phyloP scores from a whole-genome alignment of 2,888 invertebrate species.

The Selenia dentaria region DNA sequence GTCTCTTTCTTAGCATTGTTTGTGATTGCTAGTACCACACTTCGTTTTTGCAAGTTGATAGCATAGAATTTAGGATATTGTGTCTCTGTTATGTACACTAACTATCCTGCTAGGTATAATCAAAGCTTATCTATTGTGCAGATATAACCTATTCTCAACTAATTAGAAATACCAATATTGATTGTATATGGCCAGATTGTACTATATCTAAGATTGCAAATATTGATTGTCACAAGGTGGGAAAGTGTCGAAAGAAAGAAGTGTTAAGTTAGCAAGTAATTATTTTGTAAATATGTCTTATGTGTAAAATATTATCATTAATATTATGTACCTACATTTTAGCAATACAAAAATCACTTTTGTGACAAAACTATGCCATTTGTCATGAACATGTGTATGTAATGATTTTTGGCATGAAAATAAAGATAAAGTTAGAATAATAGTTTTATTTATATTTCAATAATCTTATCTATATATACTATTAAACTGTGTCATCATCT shows the following conservation, averaged over 20 bases:
- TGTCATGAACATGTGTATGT: conserved; percentile 32
- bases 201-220: conserved; percentile 5
- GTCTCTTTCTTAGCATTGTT: no score
- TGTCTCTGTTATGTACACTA: conserved; percentile 19
- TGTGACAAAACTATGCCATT: conserved; percentile 41
- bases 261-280: conserved; percentile 6
- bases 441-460: conserved; percentile 18
- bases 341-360: conserved; percentile 18
- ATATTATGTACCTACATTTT: conserved; percentile 5
- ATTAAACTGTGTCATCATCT: conserved; percentile 42
- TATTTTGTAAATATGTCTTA: conserved; percentile 18
- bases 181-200: neutral
- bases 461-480: conserved; percentile 3
- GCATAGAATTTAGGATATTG: no score
- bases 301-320: conserved; percentile 18
- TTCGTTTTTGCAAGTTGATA: no score
- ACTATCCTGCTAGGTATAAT: conserved; percentile 9
- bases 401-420: conserved; percentile 50
- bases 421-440: conserved; percentile 49
- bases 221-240: neutral
- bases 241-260: conserved; percentile 4
- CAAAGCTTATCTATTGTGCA: conserved; percentile 1
- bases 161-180: neutral
- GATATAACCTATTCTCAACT: neutral
- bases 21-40: no score